Evolutionary conservation across 2,888 invertebrate genomes (phyloP).

Genomic region (Amphimallon solstitiale): DNA sequence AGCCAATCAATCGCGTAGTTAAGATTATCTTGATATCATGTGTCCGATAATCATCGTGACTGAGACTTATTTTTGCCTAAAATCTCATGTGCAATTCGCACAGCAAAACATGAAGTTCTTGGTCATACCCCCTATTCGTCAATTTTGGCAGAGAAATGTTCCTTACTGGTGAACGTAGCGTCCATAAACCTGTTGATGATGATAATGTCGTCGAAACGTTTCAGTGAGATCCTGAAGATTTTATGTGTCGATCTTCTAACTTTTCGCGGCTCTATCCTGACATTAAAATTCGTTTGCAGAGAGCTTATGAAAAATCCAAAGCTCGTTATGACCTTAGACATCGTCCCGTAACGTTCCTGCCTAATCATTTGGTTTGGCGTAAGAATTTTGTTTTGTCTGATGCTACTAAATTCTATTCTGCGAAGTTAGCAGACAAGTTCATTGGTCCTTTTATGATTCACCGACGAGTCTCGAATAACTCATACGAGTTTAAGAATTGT

Average conservation of each 20-base stretch:
- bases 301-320: not conserved
- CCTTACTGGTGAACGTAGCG: not conserved
- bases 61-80: no score
- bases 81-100: no score
- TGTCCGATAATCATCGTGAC: no score
- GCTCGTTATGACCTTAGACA: conserved; percentile 19
- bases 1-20: not conserved
- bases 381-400: conserved; percentile 38
- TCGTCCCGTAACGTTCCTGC: conserved; percentile 1
- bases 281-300: not conserved
- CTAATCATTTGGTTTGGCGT: conserved; percentile 29
- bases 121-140: not conserved
- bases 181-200: not conserved
- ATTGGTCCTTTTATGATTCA: conserved; percentile 35
- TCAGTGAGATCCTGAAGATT: no score
- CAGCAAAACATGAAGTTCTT: no score
- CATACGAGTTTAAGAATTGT: conserved; percentile 17
- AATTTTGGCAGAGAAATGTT: not conserved
- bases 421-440: conserved; percentile 43
- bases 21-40: not conserved
- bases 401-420: conserved; percentile 37
- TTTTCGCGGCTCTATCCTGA: not conserved
- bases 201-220: no score
- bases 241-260: no score
- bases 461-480: not conserved